Evolutionary conservation across 2,113 vertebrate species (phyloP).

Genomic region (Atrichornis clamosus): DNA sequence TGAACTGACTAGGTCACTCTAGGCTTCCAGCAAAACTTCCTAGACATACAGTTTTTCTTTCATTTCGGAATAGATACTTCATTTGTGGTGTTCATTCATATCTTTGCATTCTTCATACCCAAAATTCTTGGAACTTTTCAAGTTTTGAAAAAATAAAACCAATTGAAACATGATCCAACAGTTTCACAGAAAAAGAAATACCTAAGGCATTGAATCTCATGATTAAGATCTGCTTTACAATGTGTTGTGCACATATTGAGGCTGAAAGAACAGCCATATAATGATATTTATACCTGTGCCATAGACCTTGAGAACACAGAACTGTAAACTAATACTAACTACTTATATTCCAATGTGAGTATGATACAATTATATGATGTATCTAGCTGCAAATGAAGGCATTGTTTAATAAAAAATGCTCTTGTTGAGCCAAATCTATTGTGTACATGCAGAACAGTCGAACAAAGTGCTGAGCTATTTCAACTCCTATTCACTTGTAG

Average conservation of each 20-base stretch:
- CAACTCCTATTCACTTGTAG: constrained; percentile 31
- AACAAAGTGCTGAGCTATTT: constrained; percentile 45
- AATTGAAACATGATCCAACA: not conserved
- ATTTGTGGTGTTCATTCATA: not conserved
- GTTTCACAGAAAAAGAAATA: not conserved
- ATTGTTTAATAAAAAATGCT: constrained; percentile 38
- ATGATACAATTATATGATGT: not conserved
- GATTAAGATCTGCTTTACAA: not conserved
- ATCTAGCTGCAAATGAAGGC: constrained; percentile 16
- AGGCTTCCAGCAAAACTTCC: not conserved
- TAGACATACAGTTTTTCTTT: too few relatives aligned
- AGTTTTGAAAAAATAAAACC: not conserved
- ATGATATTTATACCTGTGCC: not conserved
- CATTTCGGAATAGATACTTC: not conserved
- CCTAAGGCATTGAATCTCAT: not conserved
- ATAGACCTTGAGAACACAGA: not conserved
- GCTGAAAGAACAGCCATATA: not conserved
- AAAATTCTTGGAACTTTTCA: not conserved
- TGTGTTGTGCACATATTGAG: accelerated
- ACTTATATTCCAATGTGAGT: not conserved
- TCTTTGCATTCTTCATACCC: not conserved
- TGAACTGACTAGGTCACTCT: not conserved
- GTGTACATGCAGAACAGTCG: not conserved
- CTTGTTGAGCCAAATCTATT: constrained; percentile 29
- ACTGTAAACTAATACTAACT: not conserved